Percentiles rank a stretch among this genome's conserved stretches.
These are phyloP conservation scores for Aurelia coerulea DNA, from an alignment of 30 jellyfish, hydroid and myxozoan genomes.

Conservation along the genomic window DNA sequence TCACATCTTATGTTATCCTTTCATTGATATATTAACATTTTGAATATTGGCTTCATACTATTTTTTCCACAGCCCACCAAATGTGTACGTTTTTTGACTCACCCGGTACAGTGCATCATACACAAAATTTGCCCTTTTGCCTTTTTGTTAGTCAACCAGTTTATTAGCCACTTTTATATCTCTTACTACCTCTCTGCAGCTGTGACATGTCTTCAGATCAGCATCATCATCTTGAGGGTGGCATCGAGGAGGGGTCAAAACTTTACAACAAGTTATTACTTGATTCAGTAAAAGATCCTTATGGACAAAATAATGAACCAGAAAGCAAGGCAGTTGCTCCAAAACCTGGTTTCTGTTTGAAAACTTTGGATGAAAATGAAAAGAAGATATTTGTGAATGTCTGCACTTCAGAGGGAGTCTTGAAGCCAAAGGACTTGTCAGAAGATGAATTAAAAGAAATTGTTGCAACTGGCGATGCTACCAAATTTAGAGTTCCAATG, in stretches of 20 bases:
- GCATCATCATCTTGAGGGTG: constrained; percentile 59
- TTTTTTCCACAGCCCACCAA: too few relatives aligned
- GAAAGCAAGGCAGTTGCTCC: constrained; percentile 83
- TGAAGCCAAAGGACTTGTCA: constrained; percentile 84
- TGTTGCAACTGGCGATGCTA: constrained; percentile 83
- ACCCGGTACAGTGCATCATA: too few relatives aligned
- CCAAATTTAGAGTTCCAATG: constrained; percentile 94
- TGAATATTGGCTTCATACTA: too few relatives aligned
- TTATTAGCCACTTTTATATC: too few relatives aligned
- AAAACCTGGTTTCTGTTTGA: constrained; percentile 91
- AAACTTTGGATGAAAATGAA: constrained; percentile 61
- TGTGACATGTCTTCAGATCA: constrained; percentile 19
- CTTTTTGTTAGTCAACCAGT: too few relatives aligned
- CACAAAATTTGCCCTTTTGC: too few relatives aligned
- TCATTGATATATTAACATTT: too few relatives aligned
- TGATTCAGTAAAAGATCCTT: constrained; percentile 41
- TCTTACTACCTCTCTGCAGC: background rate
- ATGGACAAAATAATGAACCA: constrained; percentile 44
- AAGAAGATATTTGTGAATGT: constrained; percentile 84
- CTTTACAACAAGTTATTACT: constrained; percentile 72
- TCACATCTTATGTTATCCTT: too few relatives aligned
- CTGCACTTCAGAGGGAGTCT: constrained; percentile 82
- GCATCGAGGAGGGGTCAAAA: constrained; percentile 76
- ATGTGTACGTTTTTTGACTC: too few relatives aligned
- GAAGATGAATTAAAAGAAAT: constrained; percentile 84